Base-by-base conservation (phyloP, 2,888 invertebrate genomes). In the Andricus curvator region DNA sequence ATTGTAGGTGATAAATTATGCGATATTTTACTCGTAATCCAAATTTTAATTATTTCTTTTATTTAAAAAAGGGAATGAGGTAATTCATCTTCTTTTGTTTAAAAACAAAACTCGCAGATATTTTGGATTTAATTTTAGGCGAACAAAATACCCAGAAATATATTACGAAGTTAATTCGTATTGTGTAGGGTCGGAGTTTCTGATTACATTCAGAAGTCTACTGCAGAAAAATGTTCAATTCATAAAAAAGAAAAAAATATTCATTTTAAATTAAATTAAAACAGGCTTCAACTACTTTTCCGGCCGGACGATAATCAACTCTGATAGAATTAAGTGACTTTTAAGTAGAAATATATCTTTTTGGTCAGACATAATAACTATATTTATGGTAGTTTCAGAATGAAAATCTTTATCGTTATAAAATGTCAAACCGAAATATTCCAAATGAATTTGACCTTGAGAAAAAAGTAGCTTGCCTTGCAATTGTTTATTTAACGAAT, bases 1-100 rank as follows among this genome's bases (percentile, higher is more conserved):
- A 70, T 70, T 29, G 20, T 22, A 20, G 48, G 29, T 48, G 9
- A 70, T 70, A 44, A 51, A 70, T 48, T 51, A 29, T 20, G 20
- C 11, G n/a, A 41, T 37, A 37, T 33, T 17, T 22, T 3, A 25
- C 22, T 70, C 44, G 29, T 67, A 67, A 22, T 67, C 44, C 22
- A 15, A 44, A 67, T 22, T 67, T 67, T 67, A 44, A 67, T 67
- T 67, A 67, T 67, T 22, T 67, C 25, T 44, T 44, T 5, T 15
- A 17, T 68, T 48, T 6, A 25, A 25, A 68, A 25, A 48, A 6
- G 17, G 37, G 44, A 48, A 2, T n/a, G 25, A 15, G 41, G 17
- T 25, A 25, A 68, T 68, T 68, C 17, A 48, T 48, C 17, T 25
- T 48, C 41, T 68, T 29, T 25, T 48, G 2, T 13, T 68, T 17